Evolutionary conservation across 2,888 invertebrate genomes (phyloP).

Genomic region (Hypena proboscidalis): DNA sequence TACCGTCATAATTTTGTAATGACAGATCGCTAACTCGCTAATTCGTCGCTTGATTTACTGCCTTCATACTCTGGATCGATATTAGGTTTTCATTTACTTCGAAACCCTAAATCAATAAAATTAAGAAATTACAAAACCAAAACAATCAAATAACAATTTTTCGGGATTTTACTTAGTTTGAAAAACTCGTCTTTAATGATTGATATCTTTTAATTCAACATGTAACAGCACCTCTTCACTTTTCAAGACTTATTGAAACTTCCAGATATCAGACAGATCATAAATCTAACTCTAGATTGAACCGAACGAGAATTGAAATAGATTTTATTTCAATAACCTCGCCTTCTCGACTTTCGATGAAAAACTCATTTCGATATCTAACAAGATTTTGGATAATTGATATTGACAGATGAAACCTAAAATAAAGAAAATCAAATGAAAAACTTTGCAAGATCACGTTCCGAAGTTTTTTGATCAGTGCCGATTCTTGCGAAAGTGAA

Average conservation of each 20-base stretch:
- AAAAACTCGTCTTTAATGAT: too few species aligned
- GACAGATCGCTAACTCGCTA: constrained; percentile 11
- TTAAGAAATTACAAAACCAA: too few species aligned
- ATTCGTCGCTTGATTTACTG: constrained; percentile 11
- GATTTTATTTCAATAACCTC: constrained; percentile 8
- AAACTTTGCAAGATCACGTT: constrained; percentile 10
- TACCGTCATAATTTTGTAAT: background rate
- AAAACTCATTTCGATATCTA: constrained; percentile 3
- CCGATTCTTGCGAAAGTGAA: constrained; percentile 46
- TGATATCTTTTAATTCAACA: constrained; percentile 4
- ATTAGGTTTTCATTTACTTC: background rate
- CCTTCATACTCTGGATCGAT: constrained; percentile 14
- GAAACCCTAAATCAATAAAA: too few species aligned
- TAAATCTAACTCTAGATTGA: constrained; percentile 29
- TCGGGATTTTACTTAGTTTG: too few species aligned
- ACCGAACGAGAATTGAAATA: constrained; percentile 14
- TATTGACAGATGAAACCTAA: constrained; percentile 14
- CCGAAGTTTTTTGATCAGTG: constrained; percentile 32
- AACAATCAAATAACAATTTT: too few species aligned
- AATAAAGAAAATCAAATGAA: constrained; percentile 2
- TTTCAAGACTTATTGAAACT: constrained; percentile 11
- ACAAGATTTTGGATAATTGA: constrained; percentile 6
- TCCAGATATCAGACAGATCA: constrained; percentile 10
- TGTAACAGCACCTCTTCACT: background rate
- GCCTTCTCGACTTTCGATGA: constrained; percentile 7